Base-by-base conservation (phyloP, 2,888 invertebrate genomes). In the Smittia aterrima region DNA sequence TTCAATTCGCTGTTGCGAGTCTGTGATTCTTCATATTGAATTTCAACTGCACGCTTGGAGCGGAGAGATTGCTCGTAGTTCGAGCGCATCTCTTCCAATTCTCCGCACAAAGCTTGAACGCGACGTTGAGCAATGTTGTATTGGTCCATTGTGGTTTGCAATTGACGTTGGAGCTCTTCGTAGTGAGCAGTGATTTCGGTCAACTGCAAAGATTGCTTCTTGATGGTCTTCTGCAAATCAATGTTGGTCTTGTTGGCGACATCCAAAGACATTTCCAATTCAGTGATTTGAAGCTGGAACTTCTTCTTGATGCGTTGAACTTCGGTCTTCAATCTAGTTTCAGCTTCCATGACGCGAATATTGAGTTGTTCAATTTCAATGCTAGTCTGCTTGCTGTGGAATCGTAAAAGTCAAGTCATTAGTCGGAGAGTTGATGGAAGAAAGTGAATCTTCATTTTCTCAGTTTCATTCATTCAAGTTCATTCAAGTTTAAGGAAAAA, bases 221-320 rank as follows among this genome's bases (percentile, higher is more conserved):
- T 98, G 87, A 96, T 92, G 81, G 95, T 93, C 89, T 96, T 96
- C 86, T 97, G 96, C 83, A 97, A 88, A 83, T 96, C 95, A 81
- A 97, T 91, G 88, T 97, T 97, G 86, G 92, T 95, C 88, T 98
- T 96, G 89, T 98, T 98, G 86, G 96, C 94, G 79, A 96, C 94
- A 85, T 98, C 98, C 84, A 99, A 89, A 75, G 95, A 93, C 87
- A 97, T 89, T 84, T 97, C 97, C 81, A 98, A 86, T 84, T 98
- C 97, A 79, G 96, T 96, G 85, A 98, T 97, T 82, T 95, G 95
- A 83, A 96, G 93, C 86, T 96, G 96, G 83, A 96, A 87, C 92
- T 98, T 98, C 95, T 98, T 98, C 92, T 97, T 97, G 87, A 98
- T 93, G 85, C 97, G 94, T 78, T 90, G 89, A 75, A 98, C 94